Evolutionary conservation across 2,888 invertebrate genomes (phyloP).

Genomic region (Blastobasis lacticolella): DNA sequence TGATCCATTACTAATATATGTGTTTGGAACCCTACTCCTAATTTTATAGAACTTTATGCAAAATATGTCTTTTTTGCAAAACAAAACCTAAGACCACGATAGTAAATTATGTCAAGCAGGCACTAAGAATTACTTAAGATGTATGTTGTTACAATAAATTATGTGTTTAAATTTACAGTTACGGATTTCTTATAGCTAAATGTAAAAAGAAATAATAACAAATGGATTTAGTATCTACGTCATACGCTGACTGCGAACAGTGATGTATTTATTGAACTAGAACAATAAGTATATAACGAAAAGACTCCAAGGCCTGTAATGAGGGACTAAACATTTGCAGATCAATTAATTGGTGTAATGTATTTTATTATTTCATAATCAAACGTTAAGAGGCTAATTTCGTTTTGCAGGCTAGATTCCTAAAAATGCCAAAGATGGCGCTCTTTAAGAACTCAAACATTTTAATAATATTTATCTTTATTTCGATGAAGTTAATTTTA

Average conservation of each 20-base stretch:
- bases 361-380: no score
- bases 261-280: slow-evolving; percentile 16
- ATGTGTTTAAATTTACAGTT: slow-evolving; percentile 65
- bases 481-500: background rate
- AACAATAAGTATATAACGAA: slow-evolving; percentile 8
- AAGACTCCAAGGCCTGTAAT: background rate
- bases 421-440: background rate
- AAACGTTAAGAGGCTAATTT: no score
- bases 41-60: slow-evolving; percentile 47
- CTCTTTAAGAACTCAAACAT: no score
- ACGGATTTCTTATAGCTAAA: slow-evolving; percentile 55
- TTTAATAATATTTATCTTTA: background rate
- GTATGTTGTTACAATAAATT: slow-evolving; percentile 70
- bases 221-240: slow-evolving; percentile 33
- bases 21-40: slow-evolving; percentile 55
- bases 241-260: slow-evolving; percentile 13
- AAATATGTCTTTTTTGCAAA: slow-evolving; percentile 65
- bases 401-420: no score
- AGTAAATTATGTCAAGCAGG: slow-evolving; percentile 62
- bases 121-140: slow-evolving; percentile 67
- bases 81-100: slow-evolving; percentile 35
- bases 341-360: no score
- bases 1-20: slow-evolving; percentile 26
- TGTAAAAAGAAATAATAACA: slow-evolving; percentile 48
- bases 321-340: no score